Base-by-base conservation (phyloP, 1,140 invertebrate genomes). In the Drosophila pruinosa region DNA sequence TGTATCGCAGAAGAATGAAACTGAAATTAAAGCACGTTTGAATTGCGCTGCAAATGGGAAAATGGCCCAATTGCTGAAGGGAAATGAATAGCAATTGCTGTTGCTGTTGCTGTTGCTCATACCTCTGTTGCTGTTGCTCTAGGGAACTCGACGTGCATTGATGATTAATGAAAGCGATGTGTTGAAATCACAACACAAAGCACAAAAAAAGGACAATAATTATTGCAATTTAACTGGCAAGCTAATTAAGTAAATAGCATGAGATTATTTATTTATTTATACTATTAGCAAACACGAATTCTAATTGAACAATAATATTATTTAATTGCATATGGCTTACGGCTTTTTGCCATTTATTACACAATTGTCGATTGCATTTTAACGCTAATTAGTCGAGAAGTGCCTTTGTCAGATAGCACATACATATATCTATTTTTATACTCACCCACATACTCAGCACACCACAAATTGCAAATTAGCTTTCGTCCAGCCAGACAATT, bases 1-100 rank as follows among this genome's bases (percentile, higher is more conserved):
- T n/a, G n/a, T n/a, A n/a, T n/a, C n/a, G n/a, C n/a, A n/a, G n/a
- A n/a, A 14, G 19, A 63, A 69, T 64, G 58, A 63, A 73, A 76
- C 54, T 76, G 62, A 76, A 86, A 83, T 83, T 83, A 80, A 86
- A 85, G 79, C 80, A 77, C 77, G 64, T 80, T 80, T 59, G 59
- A 80, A 73, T 70, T 15, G 62, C 14, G 22, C 12, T 34, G 24
- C 67, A 56, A 59, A 75, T 52, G 31, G 52, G 31, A 31, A 56
- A 28, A 53, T 39, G 7, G n/a, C 31, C 53, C n/a, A 47, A 36
- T 61, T 48, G 56, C 38, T 26, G 10, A 5, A n/a, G 22, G 52
- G 14, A 39, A 36, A 45, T 19, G 14, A 21, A 41, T 22, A 22
- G 12, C 22, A 57, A 28, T 63, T 54, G 50, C 21, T 15, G 15